Evolutionary conservation across 2,113 vertebrate genomes (phyloP), one percentile per base, ranked within the genome.

Genomic region (Mixornis gularis): DNA sequence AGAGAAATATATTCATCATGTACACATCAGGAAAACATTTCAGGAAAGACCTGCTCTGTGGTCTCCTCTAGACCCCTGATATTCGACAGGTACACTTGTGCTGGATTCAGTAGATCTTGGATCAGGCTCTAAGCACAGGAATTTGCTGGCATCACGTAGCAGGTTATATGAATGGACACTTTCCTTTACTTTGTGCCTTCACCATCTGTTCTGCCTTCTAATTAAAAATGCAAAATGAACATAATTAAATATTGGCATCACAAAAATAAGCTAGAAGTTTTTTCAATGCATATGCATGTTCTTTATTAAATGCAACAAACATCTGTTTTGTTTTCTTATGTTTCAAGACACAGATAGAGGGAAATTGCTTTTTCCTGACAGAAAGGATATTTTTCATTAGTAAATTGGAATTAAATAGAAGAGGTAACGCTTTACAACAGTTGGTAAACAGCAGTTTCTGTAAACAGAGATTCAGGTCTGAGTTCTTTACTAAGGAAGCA

Each of bases 191-290:
- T 87, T 82, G 65, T 1, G 30, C 43, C 60, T 88, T 93, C 92
- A 91, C 95, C 96, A 96, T 97, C 96, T 97, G 96, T 96, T 97
- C 93, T 94, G 81, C 79, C 77, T 63, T 96, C 96, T 96, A 97
- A 97, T 96, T 97, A 95, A 92, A 96, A 96, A 97, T 96, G 95
- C 89, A 96, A 97, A 97, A 96, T 87, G 96, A 96, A 84, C 95
- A 94, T 96, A 97, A 97, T 97, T 96, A 96, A 97, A 92, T 92
- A 96, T 89, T 96, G 95, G 95, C 95, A 95, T 96, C 96, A 91
- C 41, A 96, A 94, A 96, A 96, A 96, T 95, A 96, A 95, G 89
- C 70, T 88, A 88, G 88, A 96, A 94, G 66, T 91, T 96, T 95
- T 96, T 95, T 92, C 87, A 93, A 90, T 96, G 93, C 95, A 93